These are phyloP conservation scores for Drosophila bocqueti DNA, from an alignment of 1,140 invertebrate genomes.

Conservation along the genomic window DNA sequence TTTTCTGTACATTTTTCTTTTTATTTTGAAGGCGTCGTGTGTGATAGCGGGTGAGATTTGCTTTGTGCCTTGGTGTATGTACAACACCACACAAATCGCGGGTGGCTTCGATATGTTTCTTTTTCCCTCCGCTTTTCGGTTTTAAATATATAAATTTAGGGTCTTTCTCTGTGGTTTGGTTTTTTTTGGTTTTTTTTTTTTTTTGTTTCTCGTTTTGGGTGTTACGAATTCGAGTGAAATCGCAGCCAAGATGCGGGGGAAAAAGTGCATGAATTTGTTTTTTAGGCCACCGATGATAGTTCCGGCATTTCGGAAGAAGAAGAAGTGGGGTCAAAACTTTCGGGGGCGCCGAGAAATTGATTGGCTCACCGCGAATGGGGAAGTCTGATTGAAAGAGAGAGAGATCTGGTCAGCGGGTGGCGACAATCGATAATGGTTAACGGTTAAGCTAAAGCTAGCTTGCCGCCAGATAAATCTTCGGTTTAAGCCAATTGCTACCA, in stretches of 20 bases:
- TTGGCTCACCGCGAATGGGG: slow-evolving; percentile 73
- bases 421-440: slow-evolving; percentile 30
- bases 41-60: slow-evolving; percentile 74
- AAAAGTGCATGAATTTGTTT: slow-evolving; percentile 76
- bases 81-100: slow-evolving; percentile 64
- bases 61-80: slow-evolving; percentile 19
- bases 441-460: slow-evolving; percentile 19
- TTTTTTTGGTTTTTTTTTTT: neutral
- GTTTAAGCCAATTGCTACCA: slow-evolving; percentile 35
- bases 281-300: slow-evolving; percentile 69
- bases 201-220: slow-evolving; percentile 56
- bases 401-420: slow-evolving; percentile 8
- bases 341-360: slow-evolving; percentile 64
- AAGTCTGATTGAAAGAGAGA: slow-evolving; percentile 69
- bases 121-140: slow-evolving; percentile 57
- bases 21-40: slow-evolving; percentile 46
- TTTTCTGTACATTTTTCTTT: slow-evolving; percentile 12
- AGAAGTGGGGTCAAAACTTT: slow-evolving; percentile 55
- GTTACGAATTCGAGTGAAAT: slow-evolving; percentile 83
- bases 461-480: slow-evolving; percentile 26
- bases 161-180: slow-evolving; percentile 46
- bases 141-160: slow-evolving; percentile 71
- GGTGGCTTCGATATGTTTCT: slow-evolving; percentile 75
- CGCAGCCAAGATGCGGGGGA: slow-evolving; percentile 60
- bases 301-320: slow-evolving; percentile 65